These are phyloP conservation scores for Euura lappo DNA, from an alignment of 1,140 invertebrate species.

Conservation along the genomic window DNA sequence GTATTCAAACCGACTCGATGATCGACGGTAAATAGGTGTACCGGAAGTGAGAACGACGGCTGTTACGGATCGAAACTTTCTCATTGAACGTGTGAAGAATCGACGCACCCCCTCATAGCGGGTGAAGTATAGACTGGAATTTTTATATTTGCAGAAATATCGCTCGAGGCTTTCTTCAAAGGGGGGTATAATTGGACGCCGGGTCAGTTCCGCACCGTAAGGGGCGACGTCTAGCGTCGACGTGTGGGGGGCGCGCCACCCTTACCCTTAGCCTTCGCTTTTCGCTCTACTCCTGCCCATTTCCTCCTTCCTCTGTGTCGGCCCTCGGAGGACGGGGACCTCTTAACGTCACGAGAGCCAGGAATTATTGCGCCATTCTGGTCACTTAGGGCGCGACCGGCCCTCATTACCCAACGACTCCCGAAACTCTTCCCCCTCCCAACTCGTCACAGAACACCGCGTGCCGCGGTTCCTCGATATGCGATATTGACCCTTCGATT, in stretches of 20 bases:
- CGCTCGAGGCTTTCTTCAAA: conserved; percentile 44
- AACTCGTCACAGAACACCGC: too few species aligned
- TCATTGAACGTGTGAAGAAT: too few species aligned
- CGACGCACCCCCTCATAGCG: too few species aligned
- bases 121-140: too few species aligned
- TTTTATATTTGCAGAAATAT: not conserved
- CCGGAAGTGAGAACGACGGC: too few species aligned
- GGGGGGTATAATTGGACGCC: conserved; percentile 54
- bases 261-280: not conserved
- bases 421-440: too few species aligned
- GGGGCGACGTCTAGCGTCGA: conserved; percentile 44
- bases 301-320: conserved; percentile 4
- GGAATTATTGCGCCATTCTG: conserved; percentile 58
- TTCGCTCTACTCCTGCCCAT: not conserved
- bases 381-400: conserved; percentile 56
- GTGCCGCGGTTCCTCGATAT: not conserved
- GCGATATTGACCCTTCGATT: conserved; percentile 21
- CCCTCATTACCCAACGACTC: conserved; percentile 44
- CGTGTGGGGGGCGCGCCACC: not conserved
- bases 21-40: too few species aligned
- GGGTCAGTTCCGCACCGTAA: conserved; percentile 51
- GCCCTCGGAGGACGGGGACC: conserved; percentile 38
- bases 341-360: conserved; percentile 58
- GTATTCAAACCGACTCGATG: too few species aligned
- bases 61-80: too few species aligned